Base-by-base conservation (phyloP, 2,797 vertebrate species). In the Pseudochirops corinnae region DNA sequence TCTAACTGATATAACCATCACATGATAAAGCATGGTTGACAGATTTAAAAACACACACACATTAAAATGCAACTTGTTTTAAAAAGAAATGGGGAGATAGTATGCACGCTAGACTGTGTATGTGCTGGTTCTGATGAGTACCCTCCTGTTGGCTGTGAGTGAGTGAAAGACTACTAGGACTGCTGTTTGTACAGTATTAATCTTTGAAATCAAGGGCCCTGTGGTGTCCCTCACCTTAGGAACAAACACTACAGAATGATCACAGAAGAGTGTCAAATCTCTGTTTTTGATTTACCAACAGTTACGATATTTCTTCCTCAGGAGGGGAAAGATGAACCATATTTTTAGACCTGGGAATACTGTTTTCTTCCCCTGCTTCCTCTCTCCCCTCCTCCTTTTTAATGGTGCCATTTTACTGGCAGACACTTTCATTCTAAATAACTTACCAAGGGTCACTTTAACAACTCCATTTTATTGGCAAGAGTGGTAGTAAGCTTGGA, bases 201-300 rank as follows among this genome's bases (percentile, higher is more conserved):
- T 99, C 99, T 99, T 99, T 99, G 99, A 99, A 99, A 99, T 99
- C 99, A 99, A 99, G 98, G 99, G 98, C 98, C 98, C 99, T 99
- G 98, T 98, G 98, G 99, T 98, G 98, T 98, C 94, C 95, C 97
- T 98, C 98, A 98, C 98, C 98, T 98, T 98, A 98, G 98, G 98
- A 99, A 99, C 98, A 98, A 98, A 98, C 97, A 98, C 98, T 98
- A 98, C 97, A 97, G 98, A 97, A 96, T 0, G 98, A 98, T 98
- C 98, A 98, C 98, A 98, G 98, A 98, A 97, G 98, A 98, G 98
- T 98, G 97, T 98, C 98, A 98, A 97, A 98, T 98, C 97, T 98
- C 98, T 97, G 98, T 93, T 98, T 98, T 97, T 98, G 97, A 98
- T 98, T 98, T 98, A 98, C 97, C 94, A 98, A 97, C 95, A 98